These are phyloP conservation scores for Aphidius gifuensis DNA, from an alignment of 1,140 invertebrate genomes.

Conservation along the genomic window DNA sequence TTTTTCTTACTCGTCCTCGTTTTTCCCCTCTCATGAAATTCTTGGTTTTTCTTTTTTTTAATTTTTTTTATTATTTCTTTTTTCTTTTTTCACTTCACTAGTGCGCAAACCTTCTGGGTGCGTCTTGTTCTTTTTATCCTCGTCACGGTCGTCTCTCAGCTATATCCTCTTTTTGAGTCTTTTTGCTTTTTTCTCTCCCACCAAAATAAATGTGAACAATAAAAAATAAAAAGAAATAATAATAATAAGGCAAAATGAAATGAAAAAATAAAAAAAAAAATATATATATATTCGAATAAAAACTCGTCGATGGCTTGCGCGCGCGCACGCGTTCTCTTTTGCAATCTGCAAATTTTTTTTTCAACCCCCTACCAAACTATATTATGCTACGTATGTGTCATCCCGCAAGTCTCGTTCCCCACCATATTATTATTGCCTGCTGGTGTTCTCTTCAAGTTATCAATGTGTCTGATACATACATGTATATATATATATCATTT, in stretches of 20 bases:
- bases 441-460: constrained; percentile 16
- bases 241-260: too few species aligned
- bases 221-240: too few species aligned
- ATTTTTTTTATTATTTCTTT: neutral
- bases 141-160: constrained; percentile 30
- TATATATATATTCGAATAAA: too few species aligned
- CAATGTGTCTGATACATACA: constrained; percentile 3
- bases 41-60: constrained; percentile 17
- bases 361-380: constrained; percentile 18
- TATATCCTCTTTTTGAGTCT: constrained; percentile 19
- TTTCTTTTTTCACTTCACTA: constrained; percentile 16
- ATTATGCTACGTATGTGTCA: constrained; percentile 17
- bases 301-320: constrained; percentile 14
- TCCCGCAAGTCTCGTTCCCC: constrained; percentile 18
- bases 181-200: constrained; percentile 3
- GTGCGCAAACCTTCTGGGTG: constrained; percentile 13
- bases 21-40: constrained; percentile 31
- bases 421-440: neutral
- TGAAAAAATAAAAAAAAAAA: too few species aligned
- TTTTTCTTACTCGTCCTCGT: neutral
- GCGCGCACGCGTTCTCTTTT: constrained; percentile 27
- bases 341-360: constrained; percentile 22
- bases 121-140: constrained; percentile 20
- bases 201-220: constrained; percentile 8
- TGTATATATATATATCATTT: constrained; percentile 1